These are phyloP conservation scores for Muscidifurax raptorellus DNA, from an alignment of 1,140 invertebrate genomes.

Conservation along the genomic window DNA sequence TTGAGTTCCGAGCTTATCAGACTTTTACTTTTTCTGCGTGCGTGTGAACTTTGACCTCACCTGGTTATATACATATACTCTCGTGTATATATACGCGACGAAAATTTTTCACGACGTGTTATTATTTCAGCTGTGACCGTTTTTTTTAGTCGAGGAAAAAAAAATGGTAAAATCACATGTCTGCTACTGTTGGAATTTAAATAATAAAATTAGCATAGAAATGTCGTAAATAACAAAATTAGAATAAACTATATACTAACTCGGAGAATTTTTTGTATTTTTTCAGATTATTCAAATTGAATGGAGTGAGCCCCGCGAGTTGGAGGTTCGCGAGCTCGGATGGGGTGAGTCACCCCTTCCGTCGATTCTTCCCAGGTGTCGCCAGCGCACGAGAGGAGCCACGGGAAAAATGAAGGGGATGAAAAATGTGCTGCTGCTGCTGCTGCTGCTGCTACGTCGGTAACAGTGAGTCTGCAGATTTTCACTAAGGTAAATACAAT, in stretches of 20 bases:
- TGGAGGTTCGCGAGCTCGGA: not conserved
- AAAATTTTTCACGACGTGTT: no score
- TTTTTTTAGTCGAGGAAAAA: no score
- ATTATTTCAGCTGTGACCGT: no score
- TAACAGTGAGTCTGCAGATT: conserved; percentile 44
- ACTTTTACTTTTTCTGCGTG: not conserved
- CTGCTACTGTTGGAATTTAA: no score
- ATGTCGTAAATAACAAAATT: no score
- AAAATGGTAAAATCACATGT: no score
- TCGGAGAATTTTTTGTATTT: not conserved
- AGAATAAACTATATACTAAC: not conserved
- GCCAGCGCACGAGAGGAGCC: conserved; percentile 44
- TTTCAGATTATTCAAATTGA: conserved; percentile 2
- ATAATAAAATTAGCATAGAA: no score
- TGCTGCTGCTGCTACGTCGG: conserved; percentile 35
- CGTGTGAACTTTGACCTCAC: not conserved
- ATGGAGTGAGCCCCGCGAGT: not conserved
- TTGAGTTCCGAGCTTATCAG: not conserved
- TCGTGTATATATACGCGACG: no score
- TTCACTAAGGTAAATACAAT: conserved; percentile 28
- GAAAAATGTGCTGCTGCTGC: conserved; percentile 10
- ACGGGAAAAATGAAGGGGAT: conserved; percentile 36
- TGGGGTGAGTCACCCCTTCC: conserved; percentile 28
- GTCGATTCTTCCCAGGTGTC: conserved; percentile 42
- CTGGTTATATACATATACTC: not conserved